Percentiles rank a stretch among this genome's conserved stretches.
These are phyloP conservation scores for Hemiprocne comata DNA, from an alignment of 2,113 vertebrate species.

Conservation along the genomic window DNA sequence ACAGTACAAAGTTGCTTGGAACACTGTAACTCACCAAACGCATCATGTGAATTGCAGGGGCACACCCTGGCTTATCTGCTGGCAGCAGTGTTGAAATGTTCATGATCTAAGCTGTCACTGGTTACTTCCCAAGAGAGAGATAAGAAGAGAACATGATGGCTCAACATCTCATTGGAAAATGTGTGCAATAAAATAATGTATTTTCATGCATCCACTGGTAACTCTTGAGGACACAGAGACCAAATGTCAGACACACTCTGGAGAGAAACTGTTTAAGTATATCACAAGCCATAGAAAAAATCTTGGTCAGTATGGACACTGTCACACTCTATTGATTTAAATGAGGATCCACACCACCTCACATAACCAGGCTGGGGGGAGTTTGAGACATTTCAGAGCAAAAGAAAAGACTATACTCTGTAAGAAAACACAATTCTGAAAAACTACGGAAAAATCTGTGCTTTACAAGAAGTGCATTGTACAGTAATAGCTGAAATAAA, in stretches of 20 bases:
- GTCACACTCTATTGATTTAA: neutral
- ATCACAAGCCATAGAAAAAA: neutral
- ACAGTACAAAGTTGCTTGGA: neutral
- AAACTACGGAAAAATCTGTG: neutral
- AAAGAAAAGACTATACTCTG: neutral
- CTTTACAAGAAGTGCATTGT: neutral
- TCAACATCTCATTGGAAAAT: neutral
- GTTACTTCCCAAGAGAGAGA: neutral
- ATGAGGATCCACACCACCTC: neutral
- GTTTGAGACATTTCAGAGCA: neutral
- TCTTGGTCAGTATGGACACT: neutral
- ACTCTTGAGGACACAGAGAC: neutral
- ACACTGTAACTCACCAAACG: fast-evolving
- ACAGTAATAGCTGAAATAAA: neutral
- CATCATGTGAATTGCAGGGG: neutral
- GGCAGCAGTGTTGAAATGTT: neutral
- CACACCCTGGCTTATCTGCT: neutral
- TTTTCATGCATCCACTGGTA: neutral
- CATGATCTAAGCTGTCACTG: neutral
- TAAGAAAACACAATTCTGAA: neutral
- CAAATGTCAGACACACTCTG: fast-evolving
- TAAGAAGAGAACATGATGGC: neutral
- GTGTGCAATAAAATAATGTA: neutral
- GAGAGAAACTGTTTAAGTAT: neutral
- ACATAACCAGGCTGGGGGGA: fast-evolving